phyloP scores from a whole-genome alignment of 2,113 vertebrate genomes.

The Rallus limicola region DNA sequence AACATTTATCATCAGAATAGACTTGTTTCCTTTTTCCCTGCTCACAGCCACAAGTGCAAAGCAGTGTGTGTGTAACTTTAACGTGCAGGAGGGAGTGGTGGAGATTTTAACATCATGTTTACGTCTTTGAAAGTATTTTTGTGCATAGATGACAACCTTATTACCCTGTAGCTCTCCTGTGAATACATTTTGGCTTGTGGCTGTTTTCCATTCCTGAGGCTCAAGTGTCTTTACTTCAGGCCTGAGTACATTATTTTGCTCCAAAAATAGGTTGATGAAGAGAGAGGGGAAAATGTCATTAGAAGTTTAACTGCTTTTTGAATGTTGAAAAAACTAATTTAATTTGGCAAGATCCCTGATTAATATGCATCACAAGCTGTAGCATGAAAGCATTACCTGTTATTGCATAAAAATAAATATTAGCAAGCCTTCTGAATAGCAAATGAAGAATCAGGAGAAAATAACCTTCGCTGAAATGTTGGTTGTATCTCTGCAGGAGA shows the following conservation, averaged over 20 bases:
- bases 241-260: conserved; percentile 53
- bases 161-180: conserved; percentile 43
- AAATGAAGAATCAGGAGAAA: neutral
- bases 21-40: neutral
- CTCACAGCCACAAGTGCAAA: neutral
- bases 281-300: conserved; percentile 20
- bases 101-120: conserved; percentile 43
- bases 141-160: conserved; percentile 33
- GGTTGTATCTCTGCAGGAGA: neutral
- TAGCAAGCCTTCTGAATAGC: conserved; percentile 13
- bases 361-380: conserved; percentile 25
- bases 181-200: conserved; percentile 49
- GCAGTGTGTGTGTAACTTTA: neutral
- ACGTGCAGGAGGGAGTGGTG: neutral
- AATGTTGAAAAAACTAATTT: conserved; percentile 37
- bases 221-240: conserved; percentile 48
- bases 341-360: conserved; percentile 45
- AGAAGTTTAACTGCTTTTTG: conserved; percentile 62
- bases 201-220: conserved; percentile 58
- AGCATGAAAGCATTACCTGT: conserved; percentile 41
- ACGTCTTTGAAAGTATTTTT: conserved; percentile 44
- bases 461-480: neutral
- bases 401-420: conserved; percentile 1
- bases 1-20: neutral
- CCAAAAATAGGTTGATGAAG: conserved; percentile 54